These are phyloP conservation scores for Drosophila ironensis DNA, from an alignment of 1,140 invertebrate genomes.

Conservation along the genomic window DNA sequence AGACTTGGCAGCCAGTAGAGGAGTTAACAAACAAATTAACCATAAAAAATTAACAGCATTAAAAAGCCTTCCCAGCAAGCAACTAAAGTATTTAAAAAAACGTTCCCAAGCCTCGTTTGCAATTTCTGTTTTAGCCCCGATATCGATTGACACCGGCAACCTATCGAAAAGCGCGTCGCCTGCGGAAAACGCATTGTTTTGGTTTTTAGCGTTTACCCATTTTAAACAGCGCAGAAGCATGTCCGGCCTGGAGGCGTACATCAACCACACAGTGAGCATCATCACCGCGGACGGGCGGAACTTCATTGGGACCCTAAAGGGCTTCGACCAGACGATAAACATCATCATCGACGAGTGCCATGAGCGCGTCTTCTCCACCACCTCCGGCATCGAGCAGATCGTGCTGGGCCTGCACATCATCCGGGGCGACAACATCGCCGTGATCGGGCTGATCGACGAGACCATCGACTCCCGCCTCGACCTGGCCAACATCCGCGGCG, in stretches of 20 bases:
- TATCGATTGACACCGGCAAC: too few relatives aligned
- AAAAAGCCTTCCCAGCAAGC: too few relatives aligned
- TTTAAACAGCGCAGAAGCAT: conserved; percentile 82
- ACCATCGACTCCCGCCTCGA: conserved; percentile 93
- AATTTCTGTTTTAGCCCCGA: background rate
- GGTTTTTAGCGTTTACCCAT: too few relatives aligned
- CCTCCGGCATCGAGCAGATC: conserved; percentile 96
- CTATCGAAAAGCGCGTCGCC: conserved; percentile 10
- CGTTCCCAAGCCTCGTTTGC: too few relatives aligned
- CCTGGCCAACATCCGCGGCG: conserved; percentile 92
- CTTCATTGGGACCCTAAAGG: conserved; percentile 92
- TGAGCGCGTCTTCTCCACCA: conserved; percentile 96
- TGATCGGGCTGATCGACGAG: conserved; percentile 96
- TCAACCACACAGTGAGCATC: conserved; percentile 95
- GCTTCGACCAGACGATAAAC: conserved; percentile 99
- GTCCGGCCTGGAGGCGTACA: conserved; percentile 92
- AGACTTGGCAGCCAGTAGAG: too few relatives aligned
- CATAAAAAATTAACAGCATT: too few relatives aligned
- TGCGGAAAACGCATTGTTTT: background rate
- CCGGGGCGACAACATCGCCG: conserved; percentile 98
- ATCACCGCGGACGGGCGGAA: conserved; percentile 97
- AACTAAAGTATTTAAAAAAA: too few relatives aligned
- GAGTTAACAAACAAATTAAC: too few relatives aligned
- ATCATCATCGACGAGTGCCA: conserved; percentile 98
- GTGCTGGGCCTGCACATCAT: conserved; percentile 98